Conservation (phyloP, 2,888 invertebrate genomes). For the Chalcosyrphus nemorum region DNA sequence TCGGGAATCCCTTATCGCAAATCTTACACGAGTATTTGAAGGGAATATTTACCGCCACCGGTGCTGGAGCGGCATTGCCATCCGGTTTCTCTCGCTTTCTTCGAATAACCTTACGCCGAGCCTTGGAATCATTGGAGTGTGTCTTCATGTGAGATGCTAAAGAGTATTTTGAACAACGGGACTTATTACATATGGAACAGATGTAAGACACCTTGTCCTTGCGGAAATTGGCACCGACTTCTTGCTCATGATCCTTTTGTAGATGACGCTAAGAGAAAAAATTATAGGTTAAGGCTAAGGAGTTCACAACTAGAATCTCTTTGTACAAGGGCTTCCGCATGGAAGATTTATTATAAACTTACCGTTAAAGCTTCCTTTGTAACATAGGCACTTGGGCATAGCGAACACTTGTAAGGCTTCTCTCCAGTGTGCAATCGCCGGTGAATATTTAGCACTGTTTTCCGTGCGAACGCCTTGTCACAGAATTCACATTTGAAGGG, state of each 20-base stretch:
- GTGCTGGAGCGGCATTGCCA: neutral
- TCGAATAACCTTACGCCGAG: constrained; percentile 27
- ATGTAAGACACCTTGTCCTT: constrained; percentile 62
- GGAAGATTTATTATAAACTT: too few species aligned
- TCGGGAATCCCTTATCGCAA: constrained; percentile 71
- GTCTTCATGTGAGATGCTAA: constrained; percentile 71
- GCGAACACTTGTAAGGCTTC: constrained; percentile 72
- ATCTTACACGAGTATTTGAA: constrained; percentile 67
- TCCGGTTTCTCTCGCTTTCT: constrained; percentile 32
- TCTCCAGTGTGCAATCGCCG: constrained; percentile 73
- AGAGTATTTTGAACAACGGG: constrained; percentile 67
- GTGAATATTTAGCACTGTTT: constrained; percentile 73
- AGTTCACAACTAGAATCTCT: too few species aligned
- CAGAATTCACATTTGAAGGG: constrained; percentile 74
- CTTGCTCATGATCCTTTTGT: constrained; percentile 68
- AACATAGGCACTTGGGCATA: constrained; percentile 67
- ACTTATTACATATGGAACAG: constrained; percentile 69
- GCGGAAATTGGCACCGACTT: constrained; percentile 61
- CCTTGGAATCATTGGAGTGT: constrained; percentile 38
- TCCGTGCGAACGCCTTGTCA: constrained; percentile 70
- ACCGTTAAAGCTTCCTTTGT: constrained; percentile 73
- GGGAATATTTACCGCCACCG: neutral
- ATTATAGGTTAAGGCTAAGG: too few species aligned
- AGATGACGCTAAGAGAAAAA: constrained; percentile 62
- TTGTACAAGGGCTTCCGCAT: too few species aligned